Percentiles rank a stretch among this genome's conserved stretches.
phyloP scores from a whole-genome alignment of 2,797 vertebrate species.

The Calcarius lapponicus region DNA sequence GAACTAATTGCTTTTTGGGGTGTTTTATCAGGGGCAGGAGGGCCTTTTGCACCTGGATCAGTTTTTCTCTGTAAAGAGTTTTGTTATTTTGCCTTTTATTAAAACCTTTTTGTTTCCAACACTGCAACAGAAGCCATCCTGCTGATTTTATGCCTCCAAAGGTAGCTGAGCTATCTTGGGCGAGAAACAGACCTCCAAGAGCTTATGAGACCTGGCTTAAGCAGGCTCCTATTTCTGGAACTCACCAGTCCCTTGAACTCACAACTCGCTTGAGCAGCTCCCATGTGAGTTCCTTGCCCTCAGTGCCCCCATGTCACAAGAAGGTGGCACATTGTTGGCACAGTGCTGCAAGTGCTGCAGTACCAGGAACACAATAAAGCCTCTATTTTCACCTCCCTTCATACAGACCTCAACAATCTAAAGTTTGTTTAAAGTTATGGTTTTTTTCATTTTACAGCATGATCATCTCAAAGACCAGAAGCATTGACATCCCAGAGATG shows the following conservation, averaged over 20 bases:
- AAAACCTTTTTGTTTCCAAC: too few relatives aligned
- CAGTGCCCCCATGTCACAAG: accelerated
- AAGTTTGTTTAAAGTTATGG: not conserved
- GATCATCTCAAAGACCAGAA: not conserved
- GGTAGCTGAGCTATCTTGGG: too few relatives aligned
- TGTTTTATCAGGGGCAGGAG: too few relatives aligned
- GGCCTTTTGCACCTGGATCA: too few relatives aligned
- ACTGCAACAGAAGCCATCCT: too few relatives aligned
- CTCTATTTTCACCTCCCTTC: not conserved
- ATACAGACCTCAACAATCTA: not conserved
- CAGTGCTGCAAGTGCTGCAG: not conserved
- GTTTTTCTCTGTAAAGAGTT: too few relatives aligned
- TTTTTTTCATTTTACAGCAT: not conserved
- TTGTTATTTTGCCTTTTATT: too few relatives aligned
- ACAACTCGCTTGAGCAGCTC: not conserved
- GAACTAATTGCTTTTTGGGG: too few relatives aligned
- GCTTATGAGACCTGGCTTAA: too few relatives aligned
- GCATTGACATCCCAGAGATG: not conserved
- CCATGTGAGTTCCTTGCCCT: not conserved
- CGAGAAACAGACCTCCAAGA: too few relatives aligned
- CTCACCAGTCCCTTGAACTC: not conserved
- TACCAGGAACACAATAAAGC: not conserved
- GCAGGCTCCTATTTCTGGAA: not conserved
- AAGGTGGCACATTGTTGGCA: not conserved
- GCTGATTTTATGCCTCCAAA: too few relatives aligned